A percentile compares a stretch with the other conserved stretches of the same genome.
Evolutionary conservation across 23 tunicate genomes (phyloP).

Genomic region (Diplosoma virens): DNA sequence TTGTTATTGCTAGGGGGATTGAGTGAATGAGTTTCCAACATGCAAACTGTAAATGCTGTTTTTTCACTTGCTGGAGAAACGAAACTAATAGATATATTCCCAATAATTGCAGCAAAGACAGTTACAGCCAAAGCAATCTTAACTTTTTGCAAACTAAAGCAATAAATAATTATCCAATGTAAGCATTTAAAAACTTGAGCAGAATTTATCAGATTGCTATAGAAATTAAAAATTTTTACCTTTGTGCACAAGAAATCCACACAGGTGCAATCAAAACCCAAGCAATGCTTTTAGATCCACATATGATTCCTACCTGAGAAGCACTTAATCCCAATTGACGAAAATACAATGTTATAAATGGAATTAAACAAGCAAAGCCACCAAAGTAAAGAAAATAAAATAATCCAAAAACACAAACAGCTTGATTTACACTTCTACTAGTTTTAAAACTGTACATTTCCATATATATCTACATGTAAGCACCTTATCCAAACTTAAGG

Average conservation of each 20-base stretch:
- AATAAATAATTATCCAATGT: not conserved
- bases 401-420: too few relatives aligned
- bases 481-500: too few relatives aligned
- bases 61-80: slow-evolving; percentile 22
- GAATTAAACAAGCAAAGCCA: slow-evolving; percentile 50
- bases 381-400: slow-evolving; percentile 51
- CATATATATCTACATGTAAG: too few relatives aligned
- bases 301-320: slow-evolving; percentile 43
- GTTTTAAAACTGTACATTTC: too few relatives aligned
- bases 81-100: slow-evolving; percentile 49
- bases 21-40: too few relatives aligned
- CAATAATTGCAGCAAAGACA: slow-evolving; percentile 38
- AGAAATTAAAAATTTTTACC: slow-evolving; percentile 9
- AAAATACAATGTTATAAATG: slow-evolving; percentile 49
- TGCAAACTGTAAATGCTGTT: too few relatives aligned
- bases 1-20: too few relatives aligned
- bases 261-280: slow-evolving; percentile 47
- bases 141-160: slow-evolving; percentile 59
- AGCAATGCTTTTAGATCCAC: slow-evolving; percentile 18
- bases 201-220: not conserved
- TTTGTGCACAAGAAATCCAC: slow-evolving; percentile 34
- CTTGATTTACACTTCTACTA: too few relatives aligned
- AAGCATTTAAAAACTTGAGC: not conserved
- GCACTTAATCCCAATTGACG: slow-evolving; percentile 44
- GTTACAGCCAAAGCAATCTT: slow-evolving; percentile 33